Percentiles rank a stretch among this genome's conserved stretches.
These are phyloP conservation scores for Gisinianus flammeolus DNA, from an alignment of 2,888 invertebrate species.

Conservation along the genomic window DNA sequence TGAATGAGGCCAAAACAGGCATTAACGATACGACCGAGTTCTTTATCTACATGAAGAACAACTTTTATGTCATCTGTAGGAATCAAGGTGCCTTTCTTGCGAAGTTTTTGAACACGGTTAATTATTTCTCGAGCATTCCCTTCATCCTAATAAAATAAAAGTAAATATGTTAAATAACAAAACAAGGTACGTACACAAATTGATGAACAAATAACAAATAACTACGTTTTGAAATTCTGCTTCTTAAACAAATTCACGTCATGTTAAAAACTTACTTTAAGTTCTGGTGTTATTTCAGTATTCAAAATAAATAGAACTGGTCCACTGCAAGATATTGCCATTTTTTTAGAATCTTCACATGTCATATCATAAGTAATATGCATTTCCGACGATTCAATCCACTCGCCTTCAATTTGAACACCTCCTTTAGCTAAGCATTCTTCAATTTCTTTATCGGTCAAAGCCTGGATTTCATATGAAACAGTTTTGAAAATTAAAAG, in stretches of 20 bases:
- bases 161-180: background rate
- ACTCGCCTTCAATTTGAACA: constrained; percentile 76
- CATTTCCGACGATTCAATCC: constrained; percentile 63
- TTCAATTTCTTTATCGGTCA: constrained; percentile 80
- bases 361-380: constrained; percentile 62
- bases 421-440: constrained; percentile 72
- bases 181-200: too few relatives aligned
- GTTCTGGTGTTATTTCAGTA: constrained; percentile 90
- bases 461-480: constrained; percentile 61
- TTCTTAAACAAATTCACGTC: too few relatives aligned
- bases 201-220: constrained; percentile 9
- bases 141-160: constrained; percentile 82
- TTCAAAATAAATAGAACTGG: constrained; percentile 69
- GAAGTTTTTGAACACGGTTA: constrained; percentile 92
- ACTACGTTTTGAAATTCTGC: background rate
- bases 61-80: constrained; percentile 89
- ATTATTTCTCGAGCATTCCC: constrained; percentile 94
- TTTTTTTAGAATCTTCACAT: constrained; percentile 43
- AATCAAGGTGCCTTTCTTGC: constrained; percentile 91
- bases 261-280: constrained; percentile 68
- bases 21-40: constrained; percentile 27
- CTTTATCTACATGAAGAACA: constrained; percentile 73
- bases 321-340: constrained; percentile 55
- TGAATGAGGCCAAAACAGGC: constrained; percentile 11
- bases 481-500: background rate